phyloP scores from a whole-genome alignment of 2,888 invertebrate species.

The Drosophila greeni region DNA sequence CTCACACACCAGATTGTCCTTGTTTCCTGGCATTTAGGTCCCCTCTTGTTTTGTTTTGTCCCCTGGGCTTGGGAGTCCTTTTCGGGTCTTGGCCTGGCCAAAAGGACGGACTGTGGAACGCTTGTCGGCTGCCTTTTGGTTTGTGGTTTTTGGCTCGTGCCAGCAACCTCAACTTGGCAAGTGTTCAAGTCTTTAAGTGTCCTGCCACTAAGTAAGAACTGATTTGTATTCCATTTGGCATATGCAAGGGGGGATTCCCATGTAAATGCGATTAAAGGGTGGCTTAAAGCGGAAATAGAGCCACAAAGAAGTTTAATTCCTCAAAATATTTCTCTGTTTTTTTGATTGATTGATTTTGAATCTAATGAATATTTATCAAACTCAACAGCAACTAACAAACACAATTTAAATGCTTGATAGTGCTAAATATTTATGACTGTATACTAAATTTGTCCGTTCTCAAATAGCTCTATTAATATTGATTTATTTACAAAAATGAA shows the following conservation, averaged over 20 bases:
- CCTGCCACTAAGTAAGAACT: conserved; percentile 31
- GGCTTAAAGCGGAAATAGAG: not conserved
- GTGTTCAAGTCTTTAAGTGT: conserved; percentile 40
- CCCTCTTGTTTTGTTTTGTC: conserved; percentile 27
- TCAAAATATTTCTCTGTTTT: not conserved
- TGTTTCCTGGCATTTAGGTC: conserved; percentile 6
- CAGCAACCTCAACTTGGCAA: conserved; percentile 42
- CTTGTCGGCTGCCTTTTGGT: conserved; percentile 31
- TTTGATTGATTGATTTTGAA: not conserved
- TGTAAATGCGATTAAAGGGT: conserved; percentile 5
- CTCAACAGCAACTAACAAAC: too few species aligned
- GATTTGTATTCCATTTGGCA: conserved; percentile 31
- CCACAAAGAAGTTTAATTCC: not conserved
- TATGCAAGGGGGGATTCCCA: conserved; percentile 1
- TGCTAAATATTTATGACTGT: not conserved
- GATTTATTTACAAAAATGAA: not conserved
- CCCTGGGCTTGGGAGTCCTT: conserved; percentile 20
- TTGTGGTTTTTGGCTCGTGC: conserved; percentile 45
- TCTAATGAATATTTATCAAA: not conserved
- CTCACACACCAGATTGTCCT: conserved; percentile 18
- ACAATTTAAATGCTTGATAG: not conserved
- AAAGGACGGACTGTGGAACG: conserved; percentile 4
- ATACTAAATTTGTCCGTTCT: not conserved
- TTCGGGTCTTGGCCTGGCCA: conserved; percentile 12
- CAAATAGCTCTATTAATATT: not conserved